Percentiles rank a stretch among this genome's conserved stretches.
Evolutionary conservation across 2,888 invertebrate species (phyloP).

Genomic region (Melieria omissa): DNA sequence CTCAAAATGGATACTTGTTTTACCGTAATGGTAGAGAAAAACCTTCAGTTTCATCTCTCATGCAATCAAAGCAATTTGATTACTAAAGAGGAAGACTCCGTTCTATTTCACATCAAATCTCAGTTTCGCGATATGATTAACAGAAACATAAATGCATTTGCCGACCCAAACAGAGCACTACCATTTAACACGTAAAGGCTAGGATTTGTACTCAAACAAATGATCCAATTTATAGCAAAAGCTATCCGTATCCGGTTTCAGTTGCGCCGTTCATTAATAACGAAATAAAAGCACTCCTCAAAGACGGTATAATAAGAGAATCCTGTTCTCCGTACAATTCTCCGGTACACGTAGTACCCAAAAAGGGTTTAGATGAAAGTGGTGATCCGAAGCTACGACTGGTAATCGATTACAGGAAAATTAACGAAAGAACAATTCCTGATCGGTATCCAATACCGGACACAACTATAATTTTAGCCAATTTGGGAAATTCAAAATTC

Average conservation of each 20-base stretch:
- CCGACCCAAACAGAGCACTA: slow-evolving; percentile 3
- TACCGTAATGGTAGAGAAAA: slow-evolving; percentile 12
- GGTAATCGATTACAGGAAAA: slow-evolving; percentile 26
- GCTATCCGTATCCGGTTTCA: slow-evolving; percentile 38
- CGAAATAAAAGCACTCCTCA: slow-evolving; percentile 35
- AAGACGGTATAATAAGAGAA: slow-evolving; percentile 33
- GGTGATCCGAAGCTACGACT: slow-evolving; percentile 14
- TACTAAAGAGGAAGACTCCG: slow-evolving; percentile 20
- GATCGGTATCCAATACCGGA: slow-evolving; percentile 15
- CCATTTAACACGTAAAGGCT: neutral
- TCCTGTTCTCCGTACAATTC: slow-evolving; percentile 35
- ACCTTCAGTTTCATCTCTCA: slow-evolving; percentile 18
- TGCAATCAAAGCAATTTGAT: slow-evolving; percentile 22
- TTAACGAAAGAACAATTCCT: slow-evolving; percentile 27
- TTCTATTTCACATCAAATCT: slow-evolving; percentile 2
- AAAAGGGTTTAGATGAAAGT: slow-evolving; percentile 21
- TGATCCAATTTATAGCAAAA: slow-evolving; percentile 5
- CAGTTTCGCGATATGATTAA: slow-evolving; percentile 17
- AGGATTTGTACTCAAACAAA: neutral
- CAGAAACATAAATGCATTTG: slow-evolving; percentile 2
- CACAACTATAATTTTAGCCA: slow-evolving; percentile 27
- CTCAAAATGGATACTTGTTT: slow-evolving; percentile 24
- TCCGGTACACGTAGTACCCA: slow-evolving; percentile 32
- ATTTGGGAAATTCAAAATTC: slow-evolving; percentile 31
- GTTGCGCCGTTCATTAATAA: slow-evolving; percentile 35